Evolutionary conservation across 2,888 invertebrate species (phyloP), one percentile per base, ranked within the genome.

Genomic region (Hirtodrosophila trivittata): DNA sequence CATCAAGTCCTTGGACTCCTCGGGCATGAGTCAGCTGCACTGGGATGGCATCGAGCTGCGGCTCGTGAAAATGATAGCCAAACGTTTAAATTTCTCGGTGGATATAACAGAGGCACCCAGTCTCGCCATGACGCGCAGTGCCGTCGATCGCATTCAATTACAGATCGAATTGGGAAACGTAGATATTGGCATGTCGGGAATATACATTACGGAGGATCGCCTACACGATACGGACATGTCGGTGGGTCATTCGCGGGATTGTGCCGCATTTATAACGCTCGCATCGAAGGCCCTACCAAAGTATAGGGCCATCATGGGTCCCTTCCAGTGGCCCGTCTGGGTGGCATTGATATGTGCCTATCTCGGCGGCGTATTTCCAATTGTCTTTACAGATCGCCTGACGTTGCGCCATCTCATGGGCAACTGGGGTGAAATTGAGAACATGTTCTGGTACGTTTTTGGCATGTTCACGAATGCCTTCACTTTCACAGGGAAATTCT

Each of bases 391-490:
- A 0, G 94, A 95, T 80, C 94, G 94, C 74, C 92, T 94, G 57
- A 93, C 94, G 0, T 87, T 95, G 12, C 92, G 90, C 6, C 94
- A 94, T 83, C 90, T 96, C 25, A 77, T 95, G 21, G 92, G 93
- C 33, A 93, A 94, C 73, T 94, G 94, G 57, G 93, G 94, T 45
- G 94, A 95, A 91, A 91, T 95, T 30, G 95, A 95, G 89, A 95
- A 95, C 77, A 95, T 96, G 95, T 96, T 96, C 88, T 96, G 96
- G 96, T 95, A 95, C 86, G 95, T 96, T 51, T 96, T 95, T 80
- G 95, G 96, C 3, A 96, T 95, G 37, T 96, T 96, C 85, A 96
- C 96, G 0, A 96, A 96, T 84, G 94, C 94, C 74, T 95, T 96
- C 78, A 94, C 94, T 0, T 95, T 95, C 80, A 90, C 92, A 33